Evolutionary conservation across 2,888 invertebrate species (phyloP), one percentile per base, ranked within the genome.

Genomic region (Caenorhabditis wallacei): DNA sequence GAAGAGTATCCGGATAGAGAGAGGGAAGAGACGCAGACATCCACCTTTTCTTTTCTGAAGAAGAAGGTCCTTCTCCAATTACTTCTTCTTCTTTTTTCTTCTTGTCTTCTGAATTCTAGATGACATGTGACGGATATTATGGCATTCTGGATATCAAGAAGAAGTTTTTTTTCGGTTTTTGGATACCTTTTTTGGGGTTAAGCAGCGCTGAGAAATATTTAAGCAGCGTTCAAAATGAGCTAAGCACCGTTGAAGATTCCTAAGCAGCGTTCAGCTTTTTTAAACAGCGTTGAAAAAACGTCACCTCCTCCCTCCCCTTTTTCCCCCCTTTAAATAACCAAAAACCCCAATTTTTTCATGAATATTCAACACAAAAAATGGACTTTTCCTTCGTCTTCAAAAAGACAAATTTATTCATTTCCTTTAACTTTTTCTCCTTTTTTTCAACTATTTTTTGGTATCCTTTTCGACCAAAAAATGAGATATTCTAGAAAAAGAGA

Each of bases 31-130:
- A 35, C 35, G 37, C 35, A 53, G 56, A 35, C 35, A n/a, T 53
- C 53, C 53, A 53, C 53, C 37, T 61, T 40, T 61, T 61, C 43
- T 43, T 24, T 57, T 57, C 11, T 37, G 56, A 30, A 7, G 30
- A 30, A n/a, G 61, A 46, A 22, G 56, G 56, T 8, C 37, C 74
- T 74, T 74, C 74, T 74, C 74, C 74, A 64, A 63, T 74, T 74
- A 74, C 74, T 64, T 20, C 18, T 51, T 26, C 24, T 35, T 53
- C 46, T 61, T 13, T 20, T 61, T 53, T 26, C 37, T 37, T 46
- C 13, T 46, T 43, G 43, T 57, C 59, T 56, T 24, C 54, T 16
- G 40, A 22, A 18, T 22, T 18, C 51, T 2, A 8, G 22, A 54
- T 16, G 35, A 56, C 26, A 56, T 35, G 56, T 30, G 56, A 56